These are phyloP conservation scores for Mellilla xanthometata DNA, from an alignment of 2,888 invertebrate species.

Conservation along the genomic window DNA sequence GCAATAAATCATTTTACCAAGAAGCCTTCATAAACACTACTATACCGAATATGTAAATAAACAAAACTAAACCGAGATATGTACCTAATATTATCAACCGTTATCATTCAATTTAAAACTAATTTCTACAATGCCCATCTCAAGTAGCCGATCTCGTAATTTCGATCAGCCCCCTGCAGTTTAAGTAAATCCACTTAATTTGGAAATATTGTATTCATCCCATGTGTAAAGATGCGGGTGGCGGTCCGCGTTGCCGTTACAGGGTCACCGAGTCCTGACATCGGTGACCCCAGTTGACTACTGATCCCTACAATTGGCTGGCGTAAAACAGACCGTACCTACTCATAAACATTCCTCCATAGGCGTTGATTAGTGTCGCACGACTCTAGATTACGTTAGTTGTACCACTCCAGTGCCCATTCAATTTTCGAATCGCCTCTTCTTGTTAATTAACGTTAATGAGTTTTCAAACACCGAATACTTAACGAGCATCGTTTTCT, in stretches of 20 bases:
- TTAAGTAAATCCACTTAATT: slow-evolving; percentile 54
- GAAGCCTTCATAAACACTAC: no score
- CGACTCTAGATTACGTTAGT: slow-evolving; percentile 36
- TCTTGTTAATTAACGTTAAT: slow-evolving; percentile 20
- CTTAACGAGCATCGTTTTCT: slow-evolving; percentile 12
- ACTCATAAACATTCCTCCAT: slow-evolving; percentile 48
- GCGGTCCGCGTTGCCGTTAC: slow-evolving; percentile 67
- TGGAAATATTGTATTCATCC: slow-evolving; percentile 56
- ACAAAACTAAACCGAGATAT: no score
- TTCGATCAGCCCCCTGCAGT: slow-evolving; percentile 39
- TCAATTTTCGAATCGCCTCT: slow-evolving; percentile 17
- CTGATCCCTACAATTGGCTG: slow-evolving; percentile 42
- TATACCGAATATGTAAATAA: no score
- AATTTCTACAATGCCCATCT: slow-evolving; percentile 7
- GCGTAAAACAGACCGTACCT: slow-evolving; percentile 44
- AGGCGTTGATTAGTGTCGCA: slow-evolving; percentile 57
- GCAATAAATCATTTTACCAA: no score
- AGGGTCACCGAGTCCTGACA: slow-evolving; percentile 54
- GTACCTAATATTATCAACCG: background rate
- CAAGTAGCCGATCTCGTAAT: slow-evolving; percentile 30
- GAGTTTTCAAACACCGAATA: slow-evolving; percentile 14
- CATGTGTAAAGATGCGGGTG: slow-evolving; percentile 66
- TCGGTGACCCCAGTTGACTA: slow-evolving; percentile 41
- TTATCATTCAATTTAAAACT: slow-evolving; percentile 3
- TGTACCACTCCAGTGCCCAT: slow-evolving; percentile 20